Evolutionary conservation across 1,140 invertebrate genomes (phyloP).

Genomic region (Globodera ellingtonae): DNA sequence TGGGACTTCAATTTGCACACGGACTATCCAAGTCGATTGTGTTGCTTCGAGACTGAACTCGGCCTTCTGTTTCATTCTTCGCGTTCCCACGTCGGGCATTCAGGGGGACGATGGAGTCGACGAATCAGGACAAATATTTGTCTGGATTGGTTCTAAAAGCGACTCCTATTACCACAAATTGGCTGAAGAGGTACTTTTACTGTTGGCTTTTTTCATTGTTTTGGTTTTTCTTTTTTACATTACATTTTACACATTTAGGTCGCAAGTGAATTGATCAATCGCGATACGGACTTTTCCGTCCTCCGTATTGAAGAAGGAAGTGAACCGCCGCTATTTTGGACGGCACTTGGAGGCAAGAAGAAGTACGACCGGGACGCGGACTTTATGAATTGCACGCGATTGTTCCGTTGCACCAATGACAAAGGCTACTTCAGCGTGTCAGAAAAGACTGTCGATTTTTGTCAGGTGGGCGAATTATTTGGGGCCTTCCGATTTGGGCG

Average conservation of each 20-base stretch:
- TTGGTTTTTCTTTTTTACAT: background rate
- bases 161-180: slow-evolving; percentile 84
- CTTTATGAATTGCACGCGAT: slow-evolving; percentile 88
- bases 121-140: slow-evolving; percentile 89
- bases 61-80: slow-evolving; percentile 67
- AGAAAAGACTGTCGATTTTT: slow-evolving; percentile 99
- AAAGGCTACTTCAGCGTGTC: slow-evolving; percentile 98
- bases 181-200: slow-evolving; percentile 82
- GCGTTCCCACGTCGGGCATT: slow-evolving; percentile 31
- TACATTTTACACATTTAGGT: slow-evolving; percentile 45
- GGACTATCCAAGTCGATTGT: slow-evolving; percentile 70
- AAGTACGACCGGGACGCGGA: slow-evolving; percentile 85
- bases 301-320: slow-evolving; percentile 90
- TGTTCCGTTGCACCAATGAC: slow-evolving; percentile 98
- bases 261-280: slow-evolving; percentile 58
- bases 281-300: slow-evolving; percentile 66
- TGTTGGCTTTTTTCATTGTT: slow-evolving; percentile 83
- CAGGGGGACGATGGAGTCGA: slow-evolving; percentile 71
- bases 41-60: slow-evolving; percentile 66
- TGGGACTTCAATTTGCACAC: slow-evolving; percentile 87
- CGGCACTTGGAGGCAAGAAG: slow-evolving; percentile 87
- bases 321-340: slow-evolving; percentile 98
- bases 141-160: slow-evolving; percentile 90
- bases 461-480: slow-evolving; percentile 75
- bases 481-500: background rate